Evolutionary conservation across 2,113 vertebrate genomes (phyloP), one percentile per base, ranked within the genome.

Genomic region (Rhinogobius similis): DNA sequence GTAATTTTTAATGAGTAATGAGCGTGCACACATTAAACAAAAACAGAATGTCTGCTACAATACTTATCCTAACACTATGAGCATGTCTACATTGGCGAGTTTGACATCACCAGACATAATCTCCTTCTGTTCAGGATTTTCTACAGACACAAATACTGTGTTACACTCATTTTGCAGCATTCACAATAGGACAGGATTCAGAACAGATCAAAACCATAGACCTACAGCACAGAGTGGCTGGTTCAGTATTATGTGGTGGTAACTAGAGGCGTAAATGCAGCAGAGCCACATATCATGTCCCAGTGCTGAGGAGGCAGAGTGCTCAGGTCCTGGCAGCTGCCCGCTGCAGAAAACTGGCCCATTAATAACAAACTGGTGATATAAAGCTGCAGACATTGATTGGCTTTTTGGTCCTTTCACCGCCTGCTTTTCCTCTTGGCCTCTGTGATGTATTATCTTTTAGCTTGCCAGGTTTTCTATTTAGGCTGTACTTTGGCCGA

Each of bases 301-400:
- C 66, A 56, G 77, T 82, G 84, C 80, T 84, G 85, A 89, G 77
- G 76, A 84, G 68, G 68, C 65, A 62, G 70, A 83, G 76, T 71
- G 82, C 58, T 68, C 61, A 67, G 80, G 70, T 75, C 75, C 76
- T 71, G 87, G 79, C 75, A 83, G 84, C 75, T 79, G 65, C 76
- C 63, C 79, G 64, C 75, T 87, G 82, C 87, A 82, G 87, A 76
- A 83, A 55, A 41, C 81, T 44, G 78, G 80, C 86, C 86, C 89
- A 86, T 90, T 91, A 88, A 87, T 82, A 87, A 85, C 67, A 46
- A 75, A 76, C 75, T 67, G 76, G 75, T 87, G 82, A 89, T 82
- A 81, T 72, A 82, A 82, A 72, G 68, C 63, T 58, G 26, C 68
- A 77, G 65, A 71, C 70, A 79, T 83, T 21, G 65, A 84, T 84